Evolutionary conservation across 2,797 vertebrate species (phyloP).

Genomic region (Momotus momota): DNA sequence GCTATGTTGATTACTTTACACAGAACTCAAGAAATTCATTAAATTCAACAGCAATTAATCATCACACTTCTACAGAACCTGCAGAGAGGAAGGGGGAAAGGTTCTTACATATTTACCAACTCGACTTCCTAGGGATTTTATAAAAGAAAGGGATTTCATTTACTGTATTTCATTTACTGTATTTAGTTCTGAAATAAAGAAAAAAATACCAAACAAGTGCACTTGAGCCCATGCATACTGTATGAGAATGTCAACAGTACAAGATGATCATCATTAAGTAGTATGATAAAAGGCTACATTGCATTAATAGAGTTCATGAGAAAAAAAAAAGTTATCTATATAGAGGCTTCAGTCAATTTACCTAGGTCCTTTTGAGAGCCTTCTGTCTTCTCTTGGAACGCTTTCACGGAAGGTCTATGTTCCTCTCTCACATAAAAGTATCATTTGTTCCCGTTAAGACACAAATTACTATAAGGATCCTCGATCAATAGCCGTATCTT

Average conservation of each 20-base stretch:
- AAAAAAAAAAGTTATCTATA: slow-evolving; percentile 26
- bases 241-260: slow-evolving; percentile 66
- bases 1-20: slow-evolving; percentile 57
- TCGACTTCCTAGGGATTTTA: slow-evolving; percentile 51
- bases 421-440: slow-evolving; percentile 10
- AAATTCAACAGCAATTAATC: slow-evolving; percentile 49
- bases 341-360: slow-evolving; percentile 34
- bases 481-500: slow-evolving; percentile 53
- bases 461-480: slow-evolving; percentile 55
- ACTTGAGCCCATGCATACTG: slow-evolving; percentile 73
- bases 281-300: slow-evolving; percentile 70
- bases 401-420: not conserved
- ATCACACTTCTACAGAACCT: slow-evolving; percentile 61
- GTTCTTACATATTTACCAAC: slow-evolving; percentile 8
- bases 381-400: not conserved
- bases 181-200: slow-evolving; percentile 62
- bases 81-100: slow-evolving; percentile 47
- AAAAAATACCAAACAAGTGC: slow-evolving; percentile 56
- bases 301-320: slow-evolving; percentile 61
- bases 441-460: slow-evolving; percentile 59
- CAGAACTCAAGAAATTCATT: slow-evolving; percentile 26
- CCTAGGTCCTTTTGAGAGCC: slow-evolving; percentile 9
- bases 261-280: slow-evolving; percentile 67
- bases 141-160: slow-evolving; percentile 66
- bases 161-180: slow-evolving; percentile 61